Evolutionary conservation across 2,113 vertebrate genomes (phyloP).

Genomic region (Limnothrissa miodon): DNA sequence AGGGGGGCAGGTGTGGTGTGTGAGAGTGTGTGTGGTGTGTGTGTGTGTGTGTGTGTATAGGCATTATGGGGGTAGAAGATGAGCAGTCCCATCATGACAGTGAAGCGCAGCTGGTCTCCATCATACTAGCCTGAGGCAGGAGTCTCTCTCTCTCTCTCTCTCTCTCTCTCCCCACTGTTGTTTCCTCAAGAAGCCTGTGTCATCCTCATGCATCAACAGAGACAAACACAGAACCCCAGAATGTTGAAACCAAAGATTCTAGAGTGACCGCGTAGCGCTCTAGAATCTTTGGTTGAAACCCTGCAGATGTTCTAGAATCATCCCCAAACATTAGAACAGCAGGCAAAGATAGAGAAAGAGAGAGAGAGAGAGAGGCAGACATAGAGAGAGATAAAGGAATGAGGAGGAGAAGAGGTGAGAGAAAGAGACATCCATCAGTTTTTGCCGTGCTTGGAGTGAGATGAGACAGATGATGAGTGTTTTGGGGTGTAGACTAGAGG

Average conservation of each 20-base stretch:
- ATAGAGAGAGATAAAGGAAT: background rate
- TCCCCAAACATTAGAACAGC: background rate
- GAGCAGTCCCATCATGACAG: background rate
- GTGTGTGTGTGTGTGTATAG: background rate
- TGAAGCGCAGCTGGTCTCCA: constrained; percentile 15
- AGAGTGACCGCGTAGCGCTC: too few species aligned
- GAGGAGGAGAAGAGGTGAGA: background rate
- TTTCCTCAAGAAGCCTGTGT: background rate
- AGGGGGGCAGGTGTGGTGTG: constrained; percentile 29
- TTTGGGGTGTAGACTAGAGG: background rate
- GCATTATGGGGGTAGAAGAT: background rate
- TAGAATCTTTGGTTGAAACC: too few species aligned
- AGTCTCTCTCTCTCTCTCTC: constrained; percentile 20
- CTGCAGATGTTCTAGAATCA: background rate
- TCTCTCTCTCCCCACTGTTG: background rate
- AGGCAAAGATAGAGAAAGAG: background rate
- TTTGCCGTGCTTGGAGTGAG: background rate
- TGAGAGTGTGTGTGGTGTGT: constrained; percentile 3
- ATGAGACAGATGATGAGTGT: constrained; percentile 6
- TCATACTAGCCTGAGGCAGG: constrained; percentile 1
- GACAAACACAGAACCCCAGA: background rate
- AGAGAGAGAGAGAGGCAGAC: background rate
- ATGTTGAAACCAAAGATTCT: background rate
- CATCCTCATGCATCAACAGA: background rate
- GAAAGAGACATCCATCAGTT: background rate